Conservation (phyloP, 1,140 invertebrate species). For the Drosophila azteca region DNA sequence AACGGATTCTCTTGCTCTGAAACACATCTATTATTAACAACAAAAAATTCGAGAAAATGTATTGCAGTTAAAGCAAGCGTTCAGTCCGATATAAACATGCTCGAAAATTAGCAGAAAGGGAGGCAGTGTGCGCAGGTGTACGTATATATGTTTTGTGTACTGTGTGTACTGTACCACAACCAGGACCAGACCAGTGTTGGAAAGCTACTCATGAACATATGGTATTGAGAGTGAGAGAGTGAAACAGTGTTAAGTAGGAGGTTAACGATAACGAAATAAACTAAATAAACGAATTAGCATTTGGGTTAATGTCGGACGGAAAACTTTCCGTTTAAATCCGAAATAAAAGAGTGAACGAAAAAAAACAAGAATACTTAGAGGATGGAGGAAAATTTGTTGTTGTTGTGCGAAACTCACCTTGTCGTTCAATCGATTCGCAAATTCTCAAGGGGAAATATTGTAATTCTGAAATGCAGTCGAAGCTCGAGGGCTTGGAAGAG, state of each 20-base stretch:
- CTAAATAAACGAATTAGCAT: constrained; percentile 33
- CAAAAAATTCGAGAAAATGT: constrained; percentile 41
- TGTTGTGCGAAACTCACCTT: constrained; percentile 67
- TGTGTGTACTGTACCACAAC: constrained; percentile 33
- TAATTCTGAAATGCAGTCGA: constrained; percentile 32
- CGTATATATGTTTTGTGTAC: constrained; percentile 7
- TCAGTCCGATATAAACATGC: constrained; percentile 67
- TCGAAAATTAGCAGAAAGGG: constrained; percentile 36
- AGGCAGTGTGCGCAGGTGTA: constrained; percentile 9
- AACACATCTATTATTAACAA: constrained; percentile 45
- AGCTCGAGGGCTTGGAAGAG: constrained; percentile 19
- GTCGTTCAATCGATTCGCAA: constrained; percentile 29
- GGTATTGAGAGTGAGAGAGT: constrained; percentile 15
- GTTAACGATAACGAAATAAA: constrained; percentile 42
- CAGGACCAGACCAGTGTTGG: constrained; percentile 43
- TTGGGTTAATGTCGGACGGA: constrained; percentile 45
- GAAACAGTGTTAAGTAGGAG: constrained; percentile 38
- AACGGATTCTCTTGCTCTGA: constrained; percentile 11
- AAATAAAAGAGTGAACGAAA: not conserved
- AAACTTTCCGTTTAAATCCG: constrained; percentile 16
- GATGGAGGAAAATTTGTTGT: constrained; percentile 23
- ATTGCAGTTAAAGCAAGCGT: constrained; percentile 38
- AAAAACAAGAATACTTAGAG: constrained; percentile 36
- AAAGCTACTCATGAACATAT: constrained; percentile 30
- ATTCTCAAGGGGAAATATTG: constrained; percentile 31